Conservation (phyloP, 2,113 vertebrate species). For the Vicugna pacos region DNA sequence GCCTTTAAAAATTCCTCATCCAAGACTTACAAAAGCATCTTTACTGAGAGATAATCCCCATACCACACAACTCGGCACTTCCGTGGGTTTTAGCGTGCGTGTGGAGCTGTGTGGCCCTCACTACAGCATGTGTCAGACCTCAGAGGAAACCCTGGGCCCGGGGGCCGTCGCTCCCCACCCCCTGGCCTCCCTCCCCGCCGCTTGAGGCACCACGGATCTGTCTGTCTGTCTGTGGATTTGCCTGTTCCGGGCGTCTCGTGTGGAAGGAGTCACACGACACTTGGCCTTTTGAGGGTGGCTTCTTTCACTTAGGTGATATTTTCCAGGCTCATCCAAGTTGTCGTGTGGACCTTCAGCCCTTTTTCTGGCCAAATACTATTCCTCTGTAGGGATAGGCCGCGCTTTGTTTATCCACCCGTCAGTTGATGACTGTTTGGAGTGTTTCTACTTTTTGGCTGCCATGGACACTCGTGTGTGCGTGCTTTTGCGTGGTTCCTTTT, state of each 20-base stretch:
- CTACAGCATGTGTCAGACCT: neutral
- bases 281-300: neutral
- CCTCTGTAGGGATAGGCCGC: fast-evolving
- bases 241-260: fast-evolving
- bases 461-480: fast-evolving
- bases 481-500: neutral
- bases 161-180: neutral
- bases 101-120: neutral
- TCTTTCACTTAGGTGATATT: fast-evolving
- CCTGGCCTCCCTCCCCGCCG: too few relatives aligned
- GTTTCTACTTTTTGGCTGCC: neutral
- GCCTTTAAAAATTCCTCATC: neutral
- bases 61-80: neutral
- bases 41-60: fast-evolving
- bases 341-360: fast-evolving
- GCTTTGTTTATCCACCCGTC: fast-evolving
- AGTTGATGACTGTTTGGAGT: fast-evolving
- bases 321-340: fast-evolving
- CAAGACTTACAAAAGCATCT: neutral
- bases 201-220: fast-evolving
- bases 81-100: neutral
- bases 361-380: neutral
- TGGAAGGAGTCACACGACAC: fast-evolving
- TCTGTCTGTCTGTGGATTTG: neutral
- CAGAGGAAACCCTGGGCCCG: fast-evolving